These are phyloP conservation scores for Dryadula phaetusa DNA, from an alignment of 2,888 invertebrate species.

Conservation along the genomic window DNA sequence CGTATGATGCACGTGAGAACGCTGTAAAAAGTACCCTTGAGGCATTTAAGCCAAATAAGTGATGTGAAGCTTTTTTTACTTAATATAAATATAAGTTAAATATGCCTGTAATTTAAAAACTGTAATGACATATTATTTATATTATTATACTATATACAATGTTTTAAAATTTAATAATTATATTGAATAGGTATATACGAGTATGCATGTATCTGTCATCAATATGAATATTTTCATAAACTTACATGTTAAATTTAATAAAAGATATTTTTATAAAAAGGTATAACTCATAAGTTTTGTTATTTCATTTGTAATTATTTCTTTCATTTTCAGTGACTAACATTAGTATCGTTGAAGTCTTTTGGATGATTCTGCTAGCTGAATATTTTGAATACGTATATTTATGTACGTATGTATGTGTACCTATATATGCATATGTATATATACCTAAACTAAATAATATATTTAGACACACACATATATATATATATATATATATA, in stretches of 20 bases:
- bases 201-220: neutral
- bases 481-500: too few species aligned
- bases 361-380: conserved; percentile 10
- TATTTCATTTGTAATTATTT: neutral
- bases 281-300: too few species aligned
- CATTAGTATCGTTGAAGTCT: conserved; percentile 32
- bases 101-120: conserved; percentile 1
- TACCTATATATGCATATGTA: too few species aligned
- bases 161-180: conserved; percentile 9
- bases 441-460: too few species aligned
- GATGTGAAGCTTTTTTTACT: conserved; percentile 11
- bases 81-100: conserved; percentile 11
- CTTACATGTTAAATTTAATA: neutral
- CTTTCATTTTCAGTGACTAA: neutral
- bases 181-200: too few species aligned
- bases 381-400: too few species aligned
- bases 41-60: conserved; percentile 35
- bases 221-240: neutral
- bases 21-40: conserved; percentile 30
- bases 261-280: neutral
- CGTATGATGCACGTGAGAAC: conserved; percentile 40
- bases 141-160: neutral
- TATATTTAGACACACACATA: too few species aligned
- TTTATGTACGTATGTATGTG: too few species aligned
- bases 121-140: neutral